phyloP scores from a whole-genome alignment of 2,797 vertebrate species.

The Falco naumanni region DNA sequence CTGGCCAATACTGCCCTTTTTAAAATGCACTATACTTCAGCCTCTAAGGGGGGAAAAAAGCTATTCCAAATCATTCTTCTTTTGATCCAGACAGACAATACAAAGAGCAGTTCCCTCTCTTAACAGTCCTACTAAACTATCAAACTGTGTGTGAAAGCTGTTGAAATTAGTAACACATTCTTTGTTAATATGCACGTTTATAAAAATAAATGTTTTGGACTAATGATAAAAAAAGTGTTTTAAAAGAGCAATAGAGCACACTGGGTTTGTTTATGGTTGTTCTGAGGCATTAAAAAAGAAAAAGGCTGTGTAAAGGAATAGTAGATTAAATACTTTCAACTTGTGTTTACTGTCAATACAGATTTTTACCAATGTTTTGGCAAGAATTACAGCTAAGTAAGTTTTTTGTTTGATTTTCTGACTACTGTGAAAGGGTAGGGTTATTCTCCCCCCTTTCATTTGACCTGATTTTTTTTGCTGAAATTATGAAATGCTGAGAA shows the following conservation, averaged over 20 bases:
- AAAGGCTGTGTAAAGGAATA: neutral
- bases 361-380: neutral
- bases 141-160: neutral
- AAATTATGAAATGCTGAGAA: conserved; percentile 58
- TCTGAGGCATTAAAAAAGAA: neutral
- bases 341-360: neutral
- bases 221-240: neutral
- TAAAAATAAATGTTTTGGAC: neutral
- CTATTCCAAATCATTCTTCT: conserved; percentile 28
- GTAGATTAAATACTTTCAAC: neutral
- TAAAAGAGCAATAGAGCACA: neutral
- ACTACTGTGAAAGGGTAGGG: neutral
- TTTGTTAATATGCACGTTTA: neutral
- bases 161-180: neutral
- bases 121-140: neutral
- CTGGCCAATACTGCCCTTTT: conserved; percentile 66
- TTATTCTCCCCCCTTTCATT: neutral
- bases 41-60: neutral
- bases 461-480: conserved; percentile 51
- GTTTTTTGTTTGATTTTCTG: conserved; percentile 20
- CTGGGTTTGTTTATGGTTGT: neutral
- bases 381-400: neutral
- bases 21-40: conserved; percentile 62
- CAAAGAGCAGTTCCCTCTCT: conserved; percentile 20
- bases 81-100: conserved; percentile 4